Base-by-base conservation (phyloP, 2,888 invertebrate genomes). In the Cryptocephalus primarius region DNA sequence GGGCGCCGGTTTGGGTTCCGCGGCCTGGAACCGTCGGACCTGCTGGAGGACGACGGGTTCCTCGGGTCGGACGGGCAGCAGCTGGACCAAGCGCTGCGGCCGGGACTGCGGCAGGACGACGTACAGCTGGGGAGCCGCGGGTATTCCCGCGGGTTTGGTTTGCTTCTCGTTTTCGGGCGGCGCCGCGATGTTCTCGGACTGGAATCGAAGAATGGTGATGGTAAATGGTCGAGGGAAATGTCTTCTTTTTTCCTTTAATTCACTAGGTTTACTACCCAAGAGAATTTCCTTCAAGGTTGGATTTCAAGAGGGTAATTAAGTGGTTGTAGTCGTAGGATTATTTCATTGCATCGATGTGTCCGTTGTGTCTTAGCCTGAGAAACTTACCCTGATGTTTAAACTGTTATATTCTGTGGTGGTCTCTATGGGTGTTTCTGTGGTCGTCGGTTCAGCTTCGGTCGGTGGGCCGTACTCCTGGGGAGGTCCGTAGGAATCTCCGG, bases 381-480 rank as follows among this genome's bases (percentile, higher is more conserved):
- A 22, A 6, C 3, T 22, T 22, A 22, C 22, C 22, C 6, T 22
- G 22, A 22, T 22, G 22, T 22, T 22, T 22, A 22, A 22, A 22
- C 22, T 22, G 22, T 22, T 22, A 6, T 22, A 22, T 6, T 22
- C 36, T 11, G 64, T 65, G 31, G 63, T 65, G 2, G 67, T 55
- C 34, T 56, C 54, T 47, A 63, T 65, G 3, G 66, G 55, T 39
- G 57, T 53, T 47, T 70, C 58, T 9, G 56, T 54, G 8, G 57
- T 51, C 1, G 54, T 48, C 1, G 46, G 14, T 41, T 51, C 53
- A 22, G 41, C 13, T 43, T 51, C 63, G 11, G 63, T 43, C 46
- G 65, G 62, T 42, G 65, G 62, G 43, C 63, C 64, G 46, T 66
- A 65, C 38, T 50, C 57, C 38, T 55, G 53, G 44, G 61, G 60